Evolutionary conservation across 2,888 invertebrate genomes (phyloP), one percentile per base, ranked within the genome.

Genomic region (Chloroclystis v-ata): DNA sequence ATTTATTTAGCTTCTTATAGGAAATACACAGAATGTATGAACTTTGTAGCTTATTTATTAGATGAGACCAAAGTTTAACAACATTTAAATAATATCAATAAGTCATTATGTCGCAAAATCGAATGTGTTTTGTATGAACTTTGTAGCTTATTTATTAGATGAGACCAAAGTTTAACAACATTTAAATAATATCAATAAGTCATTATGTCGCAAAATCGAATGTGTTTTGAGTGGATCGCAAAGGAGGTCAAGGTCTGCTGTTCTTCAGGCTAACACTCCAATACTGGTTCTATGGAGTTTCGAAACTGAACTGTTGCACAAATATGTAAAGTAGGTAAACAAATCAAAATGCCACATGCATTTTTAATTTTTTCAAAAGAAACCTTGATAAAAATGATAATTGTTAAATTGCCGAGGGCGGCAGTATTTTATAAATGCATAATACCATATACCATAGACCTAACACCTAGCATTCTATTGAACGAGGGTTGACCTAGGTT

Each of bases 191-290:
- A 24, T 35, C 35, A 11, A 11, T 35, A 20, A 20, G 11, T 6
- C 35, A 37, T 20, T 30, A 5, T 40, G 43, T 44, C 9, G 41
- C 28, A 43, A 43, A 37, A 16, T 42, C 32, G 28, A 45, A 41
- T 33, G 39, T 37, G 46, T 49, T 43, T 52, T 49, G 53, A 56
- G 51, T 50, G 45, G 50, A 35, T 35, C 61, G 41, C 62, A 73
- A 77, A 77, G 75, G 64, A 59, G 76, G 85, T 83, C 84, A 83
- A 24, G 84, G 84, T 73, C 69, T 61, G 67, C 68, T 66, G 72
- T 72, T 75, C 77, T 73, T 80, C 77, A 73, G 72, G 69, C 48
- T 51, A 30, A 28, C 42, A 47, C 61, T 67, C 61, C 64, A 60
- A 61, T 74, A 79, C 80, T 66, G 77, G 78, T 80, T 80, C 61